Conservation (phyloP, 2,113 vertebrate species). For the Scortum barcoo region DNA sequence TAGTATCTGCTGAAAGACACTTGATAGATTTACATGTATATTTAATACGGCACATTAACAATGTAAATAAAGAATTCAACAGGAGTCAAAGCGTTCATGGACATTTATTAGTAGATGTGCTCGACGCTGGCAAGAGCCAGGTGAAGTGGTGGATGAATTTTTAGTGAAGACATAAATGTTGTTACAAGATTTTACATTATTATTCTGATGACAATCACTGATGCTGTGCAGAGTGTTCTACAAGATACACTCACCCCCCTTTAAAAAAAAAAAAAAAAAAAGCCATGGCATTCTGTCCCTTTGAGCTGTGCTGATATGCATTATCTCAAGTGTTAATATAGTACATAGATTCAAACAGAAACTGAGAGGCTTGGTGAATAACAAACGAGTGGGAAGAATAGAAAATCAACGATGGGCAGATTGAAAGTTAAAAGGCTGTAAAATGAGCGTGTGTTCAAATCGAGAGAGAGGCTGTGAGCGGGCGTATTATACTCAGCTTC, state of each 20-base stretch:
- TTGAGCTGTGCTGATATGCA: constrained; percentile 44
- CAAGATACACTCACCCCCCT: not conserved
- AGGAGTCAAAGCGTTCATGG: not conserved
- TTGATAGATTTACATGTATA: not conserved
- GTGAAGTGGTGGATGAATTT: not conserved
- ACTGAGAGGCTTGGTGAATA: constrained; percentile 44
- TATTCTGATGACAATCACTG: constrained; percentile 8
- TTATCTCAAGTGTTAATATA: constrained; percentile 63
- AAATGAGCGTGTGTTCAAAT: constrained; percentile 78
- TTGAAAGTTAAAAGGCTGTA: constrained; percentile 83
- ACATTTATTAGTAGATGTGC: not conserved
- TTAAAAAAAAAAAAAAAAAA: no score
- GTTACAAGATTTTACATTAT: not conserved
- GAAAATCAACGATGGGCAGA: constrained; percentile 73
- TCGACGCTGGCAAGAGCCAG: not conserved
- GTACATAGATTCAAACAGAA: constrained; percentile 38
- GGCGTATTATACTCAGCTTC: constrained; percentile 62
- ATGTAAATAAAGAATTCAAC: not conserved
- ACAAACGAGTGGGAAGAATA: constrained; percentile 60
- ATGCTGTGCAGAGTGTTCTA: constrained; percentile 12
- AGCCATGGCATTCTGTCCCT: constrained; percentile 18
- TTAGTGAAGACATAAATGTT: constrained; percentile 17
- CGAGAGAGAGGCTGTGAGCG: constrained; percentile 52
- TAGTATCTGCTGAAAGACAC: not conserved
- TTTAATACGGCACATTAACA: not conserved